Evolutionary conservation across 1,140 invertebrate genomes (phyloP).

Genomic region (Rhagoletis zephyria): DNA sequence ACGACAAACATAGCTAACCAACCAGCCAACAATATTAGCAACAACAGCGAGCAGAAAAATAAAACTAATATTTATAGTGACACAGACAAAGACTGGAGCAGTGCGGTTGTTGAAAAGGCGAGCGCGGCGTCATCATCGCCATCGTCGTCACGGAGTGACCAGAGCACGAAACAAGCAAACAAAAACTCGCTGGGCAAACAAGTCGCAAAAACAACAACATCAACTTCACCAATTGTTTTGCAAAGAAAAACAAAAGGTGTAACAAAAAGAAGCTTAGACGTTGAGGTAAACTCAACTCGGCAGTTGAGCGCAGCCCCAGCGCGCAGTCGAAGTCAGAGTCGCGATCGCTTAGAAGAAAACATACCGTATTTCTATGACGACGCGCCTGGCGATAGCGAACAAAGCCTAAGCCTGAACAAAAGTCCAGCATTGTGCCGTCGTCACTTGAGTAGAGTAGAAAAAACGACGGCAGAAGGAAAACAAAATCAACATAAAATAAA

Average conservation of each 20-base stretch:
- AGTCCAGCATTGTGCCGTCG: background rate
- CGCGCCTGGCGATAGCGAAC: background rate
- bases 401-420: background rate
- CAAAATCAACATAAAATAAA: conserved; percentile 43
- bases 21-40: conserved; percentile 3
- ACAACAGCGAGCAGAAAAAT: conserved; percentile 36
- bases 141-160: conserved; percentile 29
- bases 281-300: conserved; percentile 52
- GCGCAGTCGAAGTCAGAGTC: background rate
- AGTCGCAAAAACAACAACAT: conserved; percentile 57
- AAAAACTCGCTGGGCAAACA: conserved; percentile 30
- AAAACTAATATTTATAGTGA: conserved; percentile 29
- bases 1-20: conserved; percentile 13
- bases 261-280: conserved; percentile 59
- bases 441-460: conserved; percentile 30
- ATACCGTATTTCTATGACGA: background rate
- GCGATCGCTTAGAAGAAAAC: background rate
- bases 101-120: background rate
- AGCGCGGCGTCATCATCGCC: background rate
- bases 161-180: conserved; percentile 39
- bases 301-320: conserved; percentile 50
- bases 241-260: conserved; percentile 56
- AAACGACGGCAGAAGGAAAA: conserved; percentile 7
- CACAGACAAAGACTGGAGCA: conserved; percentile 11
- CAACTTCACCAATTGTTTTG: conserved; percentile 52